Percentiles rank a stretch among this genome's conserved stretches.
Evolutionary conservation across 2,888 invertebrate species (phyloP).

Genomic region (Polylopha cassiicola): DNA sequence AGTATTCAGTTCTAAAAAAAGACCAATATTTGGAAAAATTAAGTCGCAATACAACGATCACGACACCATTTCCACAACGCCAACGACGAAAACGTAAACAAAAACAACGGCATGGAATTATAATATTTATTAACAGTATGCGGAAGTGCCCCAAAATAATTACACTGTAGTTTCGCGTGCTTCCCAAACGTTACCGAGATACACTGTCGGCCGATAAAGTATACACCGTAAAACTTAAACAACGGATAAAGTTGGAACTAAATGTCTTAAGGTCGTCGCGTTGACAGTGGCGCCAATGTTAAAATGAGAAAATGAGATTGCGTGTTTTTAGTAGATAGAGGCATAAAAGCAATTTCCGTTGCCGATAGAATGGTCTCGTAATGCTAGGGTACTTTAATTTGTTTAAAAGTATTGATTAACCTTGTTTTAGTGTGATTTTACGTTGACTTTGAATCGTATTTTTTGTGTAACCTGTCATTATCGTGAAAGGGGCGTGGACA

Average conservation of each 20-base stretch:
- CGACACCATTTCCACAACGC: too few relatives aligned
- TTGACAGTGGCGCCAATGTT: slow-evolving; percentile 11
- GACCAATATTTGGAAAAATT: too few relatives aligned
- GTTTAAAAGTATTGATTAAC: too few relatives aligned
- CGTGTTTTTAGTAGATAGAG: background rate
- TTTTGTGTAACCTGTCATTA: too few relatives aligned
- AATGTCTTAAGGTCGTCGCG: background rate
- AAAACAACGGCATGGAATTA: slow-evolving; percentile 9
- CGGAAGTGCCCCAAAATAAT: slow-evolving; percentile 21
- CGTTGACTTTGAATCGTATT: too few relatives aligned
- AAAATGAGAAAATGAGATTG: background rate
- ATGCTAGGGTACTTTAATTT: slow-evolving; percentile 19
- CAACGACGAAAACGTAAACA: slow-evolving; percentile 1
- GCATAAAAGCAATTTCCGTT: slow-evolving; percentile 8
- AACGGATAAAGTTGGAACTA: slow-evolving; percentile 14
- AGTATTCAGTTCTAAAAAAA: background rate
- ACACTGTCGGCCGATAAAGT: slow-evolving; percentile 14
- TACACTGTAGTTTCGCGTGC: slow-evolving; percentile 20
- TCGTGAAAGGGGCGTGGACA: too few relatives aligned
- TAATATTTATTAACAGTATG: slow-evolving; percentile 16
- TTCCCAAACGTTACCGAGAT: slow-evolving; percentile 16
- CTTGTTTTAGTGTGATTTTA: too few relatives aligned
- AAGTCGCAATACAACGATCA: too few relatives aligned
- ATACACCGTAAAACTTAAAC: background rate
- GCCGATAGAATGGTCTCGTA: slow-evolving; percentile 7